Evolutionary conservation across 2,888 invertebrate genomes (phyloP).

Genomic region (Corythucha ciliata): DNA sequence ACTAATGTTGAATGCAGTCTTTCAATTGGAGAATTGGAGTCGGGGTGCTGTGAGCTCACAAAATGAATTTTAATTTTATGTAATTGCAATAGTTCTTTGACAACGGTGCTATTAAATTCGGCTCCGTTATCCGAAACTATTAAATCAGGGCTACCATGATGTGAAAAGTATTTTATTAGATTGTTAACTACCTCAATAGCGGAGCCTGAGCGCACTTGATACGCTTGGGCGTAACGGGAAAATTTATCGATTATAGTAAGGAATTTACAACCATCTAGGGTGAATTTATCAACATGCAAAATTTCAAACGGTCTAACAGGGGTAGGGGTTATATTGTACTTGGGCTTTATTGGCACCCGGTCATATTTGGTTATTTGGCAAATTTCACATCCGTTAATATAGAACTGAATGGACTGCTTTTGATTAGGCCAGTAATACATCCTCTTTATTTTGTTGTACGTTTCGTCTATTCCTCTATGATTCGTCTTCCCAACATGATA

Average conservation of each 20-base stretch:
- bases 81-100: constrained; percentile 13
- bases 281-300: constrained; percentile 28
- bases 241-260: constrained; percentile 29
- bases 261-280: constrained; percentile 19
- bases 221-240: constrained; percentile 28
- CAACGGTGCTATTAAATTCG: constrained; percentile 16
- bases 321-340: constrained; percentile 28
- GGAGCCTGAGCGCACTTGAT: neutral
- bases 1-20: constrained; percentile 18
- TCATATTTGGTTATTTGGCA: constrained; percentile 31
- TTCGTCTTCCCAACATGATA: constrained; percentile 26
- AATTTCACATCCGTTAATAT: constrained; percentile 31
- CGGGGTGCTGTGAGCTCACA: constrained; percentile 17
- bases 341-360: constrained; percentile 27
- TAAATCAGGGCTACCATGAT: constrained; percentile 16
- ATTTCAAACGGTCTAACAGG: constrained; percentile 31
- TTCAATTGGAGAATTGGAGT: constrained; percentile 15
- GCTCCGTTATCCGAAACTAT: constrained; percentile 23
- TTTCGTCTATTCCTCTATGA: constrained; percentile 31
- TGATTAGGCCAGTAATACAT: constrained; percentile 30
- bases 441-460: constrained; percentile 21
- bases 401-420: constrained; percentile 16
- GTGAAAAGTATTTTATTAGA: constrained; percentile 7
- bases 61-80: constrained; percentile 19
- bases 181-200: constrained; percentile 10